Evolutionary conservation across 1,140 invertebrate species (phyloP).

Genomic region (Batillaria attramentaria): DNA sequence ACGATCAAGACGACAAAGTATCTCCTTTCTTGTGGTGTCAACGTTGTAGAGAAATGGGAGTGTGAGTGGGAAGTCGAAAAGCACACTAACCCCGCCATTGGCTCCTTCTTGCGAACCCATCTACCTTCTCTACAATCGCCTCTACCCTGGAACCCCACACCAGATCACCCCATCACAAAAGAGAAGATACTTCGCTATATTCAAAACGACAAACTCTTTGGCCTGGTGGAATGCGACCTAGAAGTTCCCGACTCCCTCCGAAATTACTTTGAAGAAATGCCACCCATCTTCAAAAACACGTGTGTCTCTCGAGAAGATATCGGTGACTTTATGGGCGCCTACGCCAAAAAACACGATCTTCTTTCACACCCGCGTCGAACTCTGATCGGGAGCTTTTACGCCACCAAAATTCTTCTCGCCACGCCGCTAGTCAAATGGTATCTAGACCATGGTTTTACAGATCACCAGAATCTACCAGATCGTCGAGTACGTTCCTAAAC

Average conservation of each 20-base stretch:
- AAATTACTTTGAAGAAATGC: neutral
- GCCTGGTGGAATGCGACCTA: neutral
- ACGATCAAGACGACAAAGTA: neutral
- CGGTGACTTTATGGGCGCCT: neutral
- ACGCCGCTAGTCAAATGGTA: slow-evolving; percentile 5
- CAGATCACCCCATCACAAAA: neutral
- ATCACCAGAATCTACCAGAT: neutral
- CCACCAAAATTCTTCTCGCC: neutral
- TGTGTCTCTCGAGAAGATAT: neutral
- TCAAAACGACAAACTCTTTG: neutral
- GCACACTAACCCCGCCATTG: neutral
- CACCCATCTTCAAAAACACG: slow-evolving; percentile 4
- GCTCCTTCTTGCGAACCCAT: neutral
- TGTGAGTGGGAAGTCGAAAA: neutral
- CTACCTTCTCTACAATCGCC: neutral
- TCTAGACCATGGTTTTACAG: neutral
- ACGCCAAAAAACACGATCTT: neutral
- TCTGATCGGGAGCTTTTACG: neutral
- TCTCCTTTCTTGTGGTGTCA: neutral
- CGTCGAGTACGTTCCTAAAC: neutral
- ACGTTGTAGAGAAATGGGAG: neutral
- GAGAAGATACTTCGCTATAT: neutral
- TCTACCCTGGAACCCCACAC: neutral
- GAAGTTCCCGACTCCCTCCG: neutral
- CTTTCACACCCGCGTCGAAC: neutral